Evolutionary conservation across 2,113 vertebrate genomes (phyloP).

Genomic region (Antigone vipio): DNA sequence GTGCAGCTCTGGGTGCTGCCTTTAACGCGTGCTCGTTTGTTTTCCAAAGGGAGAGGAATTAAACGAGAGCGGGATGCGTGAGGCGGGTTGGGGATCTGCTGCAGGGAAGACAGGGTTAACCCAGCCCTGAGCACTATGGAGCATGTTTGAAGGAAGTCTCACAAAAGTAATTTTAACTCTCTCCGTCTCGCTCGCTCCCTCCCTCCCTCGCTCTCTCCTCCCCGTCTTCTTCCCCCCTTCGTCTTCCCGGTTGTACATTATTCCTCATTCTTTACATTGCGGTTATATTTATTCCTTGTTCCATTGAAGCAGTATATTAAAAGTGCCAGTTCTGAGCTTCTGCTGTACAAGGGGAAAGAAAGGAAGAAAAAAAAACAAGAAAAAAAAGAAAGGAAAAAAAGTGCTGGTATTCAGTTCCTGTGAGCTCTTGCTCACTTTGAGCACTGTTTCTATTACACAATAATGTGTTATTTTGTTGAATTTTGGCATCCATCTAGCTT

Average conservation of each 20-base stretch:
- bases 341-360: constrained; percentile 5
- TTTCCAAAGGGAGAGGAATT: not conserved
- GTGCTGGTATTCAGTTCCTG: constrained; percentile 67
- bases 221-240: constrained; percentile 48
- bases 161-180: constrained; percentile 72
- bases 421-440: constrained; percentile 72
- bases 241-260: constrained; percentile 24
- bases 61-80: not conserved
- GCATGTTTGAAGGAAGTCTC: constrained; percentile 67
- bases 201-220: constrained; percentile 31
- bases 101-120: constrained; percentile 72
- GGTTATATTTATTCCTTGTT: constrained; percentile 56
- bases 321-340: constrained; percentile 54
- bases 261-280: constrained; percentile 46
- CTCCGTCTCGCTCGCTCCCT: constrained; percentile 23
- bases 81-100: not conserved
- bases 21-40: not conserved
- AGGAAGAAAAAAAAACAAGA: not conserved
- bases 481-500: constrained; percentile 84
- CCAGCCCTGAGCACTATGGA: constrained; percentile 33
- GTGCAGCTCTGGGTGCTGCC: not conserved
- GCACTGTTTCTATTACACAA: constrained; percentile 82
- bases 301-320: constrained; percentile 37
- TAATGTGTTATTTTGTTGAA: constrained; percentile 87
- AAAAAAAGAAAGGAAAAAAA: not conserved